Conservation (phyloP, 2,888 invertebrate species). For the Temnothorax rugatulus region DNA sequence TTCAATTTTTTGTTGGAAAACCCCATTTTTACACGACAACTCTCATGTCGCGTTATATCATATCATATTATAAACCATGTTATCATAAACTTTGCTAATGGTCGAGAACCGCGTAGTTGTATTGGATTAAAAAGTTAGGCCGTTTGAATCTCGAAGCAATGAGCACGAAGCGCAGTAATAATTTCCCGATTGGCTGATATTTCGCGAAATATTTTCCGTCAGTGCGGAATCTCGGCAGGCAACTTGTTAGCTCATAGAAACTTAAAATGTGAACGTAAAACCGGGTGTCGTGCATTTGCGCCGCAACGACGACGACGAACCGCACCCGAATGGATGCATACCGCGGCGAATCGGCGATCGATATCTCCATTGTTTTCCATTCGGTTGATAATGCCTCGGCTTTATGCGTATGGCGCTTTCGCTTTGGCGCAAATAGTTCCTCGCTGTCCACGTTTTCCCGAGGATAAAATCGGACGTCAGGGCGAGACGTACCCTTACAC, state of each 20-base stretch:
- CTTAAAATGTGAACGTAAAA: slow-evolving; percentile 61
- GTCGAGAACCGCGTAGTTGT: not conserved
- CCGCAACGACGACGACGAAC: slow-evolving; percentile 16
- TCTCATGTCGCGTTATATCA: too few species aligned
- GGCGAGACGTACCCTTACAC: not conserved
- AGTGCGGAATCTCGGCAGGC: slow-evolving; percentile 58
- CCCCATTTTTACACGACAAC: not conserved
- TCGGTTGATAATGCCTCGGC: slow-evolving; percentile 69
- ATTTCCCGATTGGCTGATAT: slow-evolving; percentile 57
- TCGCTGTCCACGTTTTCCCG: slow-evolving; percentile 61
- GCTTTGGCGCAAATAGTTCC: slow-evolving; percentile 66
- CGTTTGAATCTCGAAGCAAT: not conserved
- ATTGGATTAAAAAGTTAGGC: slow-evolving; percentile 19
- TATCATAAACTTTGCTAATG: not conserved
- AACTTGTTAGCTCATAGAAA: slow-evolving; percentile 68
- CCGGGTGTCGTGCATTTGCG: not conserved
- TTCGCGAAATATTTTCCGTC: slow-evolving; percentile 48
- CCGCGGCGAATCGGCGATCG: slow-evolving; percentile 71
- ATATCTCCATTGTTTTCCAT: slow-evolving; percentile 77
- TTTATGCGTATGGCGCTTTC: slow-evolving; percentile 50
- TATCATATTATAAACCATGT: not conserved
- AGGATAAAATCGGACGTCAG: slow-evolving; percentile 47
- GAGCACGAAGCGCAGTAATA: slow-evolving; percentile 39
- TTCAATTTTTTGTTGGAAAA: slow-evolving; percentile 1
- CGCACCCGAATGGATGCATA: slow-evolving; percentile 57